phyloP scores from a whole-genome alignment of 35 echinoderm and acorn worm genomes.

The Eucidaris tribuloides region DNA sequence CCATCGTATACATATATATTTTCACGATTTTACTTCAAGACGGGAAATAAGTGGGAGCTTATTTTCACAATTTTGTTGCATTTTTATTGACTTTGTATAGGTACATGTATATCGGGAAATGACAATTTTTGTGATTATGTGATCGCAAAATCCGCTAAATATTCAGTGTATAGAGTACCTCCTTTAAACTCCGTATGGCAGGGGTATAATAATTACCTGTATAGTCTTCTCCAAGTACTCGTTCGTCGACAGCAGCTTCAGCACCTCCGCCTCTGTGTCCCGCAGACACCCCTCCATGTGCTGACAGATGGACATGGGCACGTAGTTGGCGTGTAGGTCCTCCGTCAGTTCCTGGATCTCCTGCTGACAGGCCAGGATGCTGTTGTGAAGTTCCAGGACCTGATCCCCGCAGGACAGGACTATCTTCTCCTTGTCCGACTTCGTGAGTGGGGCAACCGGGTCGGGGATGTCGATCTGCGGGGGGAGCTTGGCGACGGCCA shows the following conservation, averaged over 20 bases:
- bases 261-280: conserved; percentile 85
- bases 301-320: conserved; percentile 82
- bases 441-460: neutral
- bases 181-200: neutral
- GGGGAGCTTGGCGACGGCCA: conserved; percentile 17
- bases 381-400: conserved; percentile 70
- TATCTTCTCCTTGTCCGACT: conserved; percentile 14
- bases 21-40: no score
- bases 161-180: no score
- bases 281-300: conserved; percentile 85
- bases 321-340: conserved; percentile 61
- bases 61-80: no score
- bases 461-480: neutral
- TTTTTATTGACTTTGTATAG: no score
- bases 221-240: conserved; percentile 98
- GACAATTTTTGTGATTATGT: neutral
- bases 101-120: no score
- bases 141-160: neutral
- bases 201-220: conserved; percentile 57
- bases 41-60: neutral
- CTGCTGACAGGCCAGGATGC: conserved; percentile 57
- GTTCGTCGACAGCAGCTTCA: conserved; percentile 93
- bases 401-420: conserved; percentile 52
- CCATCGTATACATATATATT: neutral
- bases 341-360: conserved; percentile 47